Evolutionary conservation across 2,113 vertebrate species (phyloP).

Genomic region (Orcinus orca): DNA sequence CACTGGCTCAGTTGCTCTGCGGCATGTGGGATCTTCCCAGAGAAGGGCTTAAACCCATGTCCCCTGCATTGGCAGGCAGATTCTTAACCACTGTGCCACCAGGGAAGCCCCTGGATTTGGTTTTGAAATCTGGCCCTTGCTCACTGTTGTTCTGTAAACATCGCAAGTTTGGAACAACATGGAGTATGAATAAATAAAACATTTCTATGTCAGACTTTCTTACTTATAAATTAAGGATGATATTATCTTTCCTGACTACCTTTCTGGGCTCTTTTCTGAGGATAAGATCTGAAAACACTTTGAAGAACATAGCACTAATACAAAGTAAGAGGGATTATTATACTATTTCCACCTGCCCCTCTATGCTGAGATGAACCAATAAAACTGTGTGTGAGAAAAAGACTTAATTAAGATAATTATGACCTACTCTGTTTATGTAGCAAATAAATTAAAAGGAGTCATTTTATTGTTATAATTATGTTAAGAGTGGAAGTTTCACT

Average conservation of each 20-base stretch:
- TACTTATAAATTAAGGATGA: constrained; percentile 18
- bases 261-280: neutral
- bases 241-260: neutral
- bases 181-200: neutral
- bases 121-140: neutral
- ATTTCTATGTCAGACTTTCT: neutral
- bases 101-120: neutral
- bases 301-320: neutral
- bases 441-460: neutral
- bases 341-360: neutral
- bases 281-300: neutral
- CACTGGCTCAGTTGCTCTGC: no score
- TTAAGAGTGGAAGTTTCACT: neutral
- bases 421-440: neutral
- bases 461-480: neutral
- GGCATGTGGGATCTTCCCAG: no score
- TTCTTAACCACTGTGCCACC: no score
- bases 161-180: neutral
- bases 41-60: no score
- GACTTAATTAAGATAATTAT: neutral
- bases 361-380: neutral
- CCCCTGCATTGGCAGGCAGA: no score
- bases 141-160: neutral
- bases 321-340: neutral
- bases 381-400: neutral